phyloP scores from a whole-genome alignment of 2,888 invertebrate genomes.

The Tipula lateralis region DNA sequence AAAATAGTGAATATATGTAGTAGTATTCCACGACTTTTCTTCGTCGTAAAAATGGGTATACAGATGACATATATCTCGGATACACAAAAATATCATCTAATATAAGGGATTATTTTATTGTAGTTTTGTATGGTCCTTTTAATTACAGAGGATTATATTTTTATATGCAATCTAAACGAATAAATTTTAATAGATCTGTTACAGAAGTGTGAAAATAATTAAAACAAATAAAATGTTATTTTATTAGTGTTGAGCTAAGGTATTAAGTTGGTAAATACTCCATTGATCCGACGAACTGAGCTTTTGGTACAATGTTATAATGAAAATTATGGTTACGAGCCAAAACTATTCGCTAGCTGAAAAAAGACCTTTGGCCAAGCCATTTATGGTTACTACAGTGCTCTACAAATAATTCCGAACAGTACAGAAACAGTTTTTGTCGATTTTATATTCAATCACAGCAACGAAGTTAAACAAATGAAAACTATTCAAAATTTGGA shows the following conservation, averaged over 20 bases:
- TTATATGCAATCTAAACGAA: background rate
- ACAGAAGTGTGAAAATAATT: background rate
- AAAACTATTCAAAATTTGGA: too few relatives aligned
- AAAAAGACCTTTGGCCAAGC: too few relatives aligned
- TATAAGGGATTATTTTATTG: background rate
- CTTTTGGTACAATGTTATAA: too few relatives aligned
- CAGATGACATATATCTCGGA: background rate
- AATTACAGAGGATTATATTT: conserved; percentile 5
- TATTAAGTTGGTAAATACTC: background rate
- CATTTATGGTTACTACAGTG: too few relatives aligned
- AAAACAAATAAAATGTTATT: background rate
- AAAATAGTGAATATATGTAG: too few relatives aligned
- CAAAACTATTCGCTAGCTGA: too few relatives aligned
- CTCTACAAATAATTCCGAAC: too few relatives aligned
- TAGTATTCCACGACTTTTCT: conserved; percentile 12
- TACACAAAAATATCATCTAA: background rate
- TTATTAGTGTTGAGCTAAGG: background rate
- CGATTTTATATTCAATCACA: too few relatives aligned
- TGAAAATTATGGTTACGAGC: too few relatives aligned
- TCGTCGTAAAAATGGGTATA: background rate
- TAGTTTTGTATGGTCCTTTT: background rate
- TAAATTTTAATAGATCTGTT: background rate
- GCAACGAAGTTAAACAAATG: too few relatives aligned
- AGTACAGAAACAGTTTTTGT: too few relatives aligned
- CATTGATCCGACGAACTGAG: too few relatives aligned